Evolutionary conservation across 1,140 invertebrate species (phyloP).

Genomic region (Ips typographus): DNA sequence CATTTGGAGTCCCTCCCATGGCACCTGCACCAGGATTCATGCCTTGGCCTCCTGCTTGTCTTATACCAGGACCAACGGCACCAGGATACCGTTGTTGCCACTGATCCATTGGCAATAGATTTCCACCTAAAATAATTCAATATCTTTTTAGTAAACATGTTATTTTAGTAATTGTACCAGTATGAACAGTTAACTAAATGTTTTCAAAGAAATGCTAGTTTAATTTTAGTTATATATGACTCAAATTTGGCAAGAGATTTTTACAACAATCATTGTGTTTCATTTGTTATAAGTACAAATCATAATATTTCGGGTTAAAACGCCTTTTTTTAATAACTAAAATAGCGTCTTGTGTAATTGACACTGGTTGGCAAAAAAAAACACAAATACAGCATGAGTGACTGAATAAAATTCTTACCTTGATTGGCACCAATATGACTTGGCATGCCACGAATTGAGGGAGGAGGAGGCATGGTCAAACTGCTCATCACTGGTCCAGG

Average conservation of each 20-base stretch:
- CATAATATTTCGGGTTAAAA: no score
- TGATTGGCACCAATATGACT: constrained; percentile 46
- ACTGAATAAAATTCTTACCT: constrained; percentile 38
- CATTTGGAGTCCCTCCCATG: constrained; percentile 34
- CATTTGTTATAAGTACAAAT: no score
- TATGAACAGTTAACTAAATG: constrained; percentile 7
- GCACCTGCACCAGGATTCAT: constrained; percentile 35
- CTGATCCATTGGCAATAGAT: constrained; percentile 67
- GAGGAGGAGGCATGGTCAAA: constrained; percentile 71
- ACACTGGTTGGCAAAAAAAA: not conserved
- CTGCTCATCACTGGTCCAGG: constrained; percentile 58
- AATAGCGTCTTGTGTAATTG: no score
- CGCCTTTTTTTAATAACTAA: no score
- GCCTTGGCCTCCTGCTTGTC: constrained; percentile 48
- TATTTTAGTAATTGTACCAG: not conserved
- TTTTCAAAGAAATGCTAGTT: constrained; percentile 1
- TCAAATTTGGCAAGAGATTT: not conserved
- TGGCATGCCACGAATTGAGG: constrained; percentile 56
- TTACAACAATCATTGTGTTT: no score
- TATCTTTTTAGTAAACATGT: no score
- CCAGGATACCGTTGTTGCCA: constrained; percentile 62
- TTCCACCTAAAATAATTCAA: constrained; percentile 46
- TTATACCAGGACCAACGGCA: constrained; percentile 52
- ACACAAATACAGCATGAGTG: not conserved
- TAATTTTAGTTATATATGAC: not conserved